Conservation (phyloP, 2,113 vertebrate genomes). For the Thomomys bottae region DNA sequence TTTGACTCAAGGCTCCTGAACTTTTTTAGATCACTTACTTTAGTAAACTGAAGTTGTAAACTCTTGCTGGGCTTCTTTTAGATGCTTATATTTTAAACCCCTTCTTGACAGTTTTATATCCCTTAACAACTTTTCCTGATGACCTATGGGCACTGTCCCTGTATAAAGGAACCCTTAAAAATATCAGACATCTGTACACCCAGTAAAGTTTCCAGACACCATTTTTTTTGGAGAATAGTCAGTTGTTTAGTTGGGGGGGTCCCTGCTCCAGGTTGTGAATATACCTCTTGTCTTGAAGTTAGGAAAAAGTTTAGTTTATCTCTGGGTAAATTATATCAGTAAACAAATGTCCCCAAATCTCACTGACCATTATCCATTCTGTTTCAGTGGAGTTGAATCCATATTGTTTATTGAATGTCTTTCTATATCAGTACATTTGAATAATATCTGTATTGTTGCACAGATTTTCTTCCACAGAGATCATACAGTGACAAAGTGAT, state of each 20-base stretch:
- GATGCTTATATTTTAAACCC: not conserved
- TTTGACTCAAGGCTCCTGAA: fast-evolving
- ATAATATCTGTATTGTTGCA: not conserved
- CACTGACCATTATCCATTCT: not conserved
- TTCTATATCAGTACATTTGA: not conserved
- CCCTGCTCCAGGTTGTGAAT: not conserved
- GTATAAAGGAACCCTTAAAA: not conserved
- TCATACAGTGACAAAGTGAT: not conserved
- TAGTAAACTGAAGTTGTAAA: not conserved
- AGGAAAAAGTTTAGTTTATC: not conserved
- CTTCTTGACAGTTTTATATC: not conserved
- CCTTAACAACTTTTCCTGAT: not conserved
- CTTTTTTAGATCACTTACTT: not conserved
- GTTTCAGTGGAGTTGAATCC: not conserved
- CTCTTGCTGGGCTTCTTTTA: not conserved
- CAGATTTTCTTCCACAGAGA: not conserved
- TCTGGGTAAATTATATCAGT: not conserved
- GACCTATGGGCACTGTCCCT: not conserved
- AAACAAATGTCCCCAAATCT: not conserved
- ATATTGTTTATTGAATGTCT: not conserved
- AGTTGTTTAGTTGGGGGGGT: too few relatives aligned
- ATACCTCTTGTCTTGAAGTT: not conserved
- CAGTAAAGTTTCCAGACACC: too few relatives aligned
- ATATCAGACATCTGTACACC: not conserved
- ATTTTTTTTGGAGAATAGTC: too few relatives aligned